phyloP scores from a whole-genome alignment of 2,113 vertebrate species.

The Trogon melanurus region DNA sequence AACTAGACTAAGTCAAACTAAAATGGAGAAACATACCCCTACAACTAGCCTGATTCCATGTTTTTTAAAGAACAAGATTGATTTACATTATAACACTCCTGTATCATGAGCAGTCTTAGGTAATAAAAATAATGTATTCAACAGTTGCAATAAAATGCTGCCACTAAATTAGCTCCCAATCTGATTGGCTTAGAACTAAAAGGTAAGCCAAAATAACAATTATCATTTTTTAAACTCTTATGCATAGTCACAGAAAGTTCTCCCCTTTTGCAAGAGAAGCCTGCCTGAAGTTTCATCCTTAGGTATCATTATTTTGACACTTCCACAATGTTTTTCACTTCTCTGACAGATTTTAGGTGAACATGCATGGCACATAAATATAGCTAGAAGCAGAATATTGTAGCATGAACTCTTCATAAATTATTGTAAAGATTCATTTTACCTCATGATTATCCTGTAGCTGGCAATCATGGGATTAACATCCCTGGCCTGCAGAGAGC shows the following conservation, averaged over 20 bases:
- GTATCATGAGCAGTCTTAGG: neutral
- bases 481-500: neutral
- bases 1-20: neutral
- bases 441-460: neutral
- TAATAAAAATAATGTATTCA: neutral
- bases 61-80: neutral
- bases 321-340: neutral
- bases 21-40: neutral
- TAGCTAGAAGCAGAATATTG: neutral
- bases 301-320: neutral
- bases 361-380: neutral
- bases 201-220: neutral
- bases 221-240: neutral
- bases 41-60: neutral
- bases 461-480: slow-evolving; percentile 29
- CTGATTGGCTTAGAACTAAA: neutral
- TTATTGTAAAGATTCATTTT: slow-evolving; percentile 26
- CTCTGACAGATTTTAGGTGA: neutral
- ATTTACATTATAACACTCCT: neutral
- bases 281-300: neutral
- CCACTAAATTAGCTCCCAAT: neutral
- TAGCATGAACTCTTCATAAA: neutral
- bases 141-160: neutral
- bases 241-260: neutral
- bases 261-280: neutral